A percentile compares a stretch with the other conserved stretches of the same genome.
These are phyloP conservation scores for Pygmarrhopalites habei DNA, from an alignment of 1,140 invertebrate species.

Conservation along the genomic window DNA sequence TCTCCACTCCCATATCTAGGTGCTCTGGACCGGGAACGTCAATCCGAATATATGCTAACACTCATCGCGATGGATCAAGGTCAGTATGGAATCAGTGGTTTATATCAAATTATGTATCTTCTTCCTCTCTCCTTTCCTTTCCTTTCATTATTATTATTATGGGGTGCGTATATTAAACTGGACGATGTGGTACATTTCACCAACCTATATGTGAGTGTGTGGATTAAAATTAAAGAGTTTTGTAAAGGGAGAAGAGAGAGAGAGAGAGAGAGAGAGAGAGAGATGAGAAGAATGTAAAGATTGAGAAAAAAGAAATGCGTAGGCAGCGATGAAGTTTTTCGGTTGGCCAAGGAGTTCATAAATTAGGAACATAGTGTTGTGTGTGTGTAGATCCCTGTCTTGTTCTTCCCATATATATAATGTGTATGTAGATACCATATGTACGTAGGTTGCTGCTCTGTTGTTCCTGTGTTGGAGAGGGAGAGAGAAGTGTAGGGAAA, in stretches of 20 bases:
- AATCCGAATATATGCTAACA: conserved; percentile 71
- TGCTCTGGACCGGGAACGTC: conserved; percentile 74
- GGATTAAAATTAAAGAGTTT: no score
- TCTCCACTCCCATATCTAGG: no score
- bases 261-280: background rate
- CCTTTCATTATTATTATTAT: no score
- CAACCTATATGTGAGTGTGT: no score
- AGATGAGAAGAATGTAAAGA: background rate
- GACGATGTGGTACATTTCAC: no score
- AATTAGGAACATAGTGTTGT: conserved; percentile 11
- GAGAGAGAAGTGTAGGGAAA: conserved; percentile 12
- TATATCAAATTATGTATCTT: background rate
- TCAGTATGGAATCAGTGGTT: conserved; percentile 47
- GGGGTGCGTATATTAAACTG: no score
- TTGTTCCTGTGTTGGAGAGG: conserved; percentile 6
- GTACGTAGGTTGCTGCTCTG: background rate
- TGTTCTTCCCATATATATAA: background rate
- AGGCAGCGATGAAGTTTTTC: conserved; percentile 15
- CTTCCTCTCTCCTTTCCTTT: background rate
- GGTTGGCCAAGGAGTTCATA: conserved; percentile 22
- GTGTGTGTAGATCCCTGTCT: background rate
- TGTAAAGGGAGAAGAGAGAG: background rate
- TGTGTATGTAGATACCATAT: background rate
- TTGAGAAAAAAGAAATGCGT: conserved; percentile 3
- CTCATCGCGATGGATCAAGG: conserved; percentile 87